Evolutionary conservation across 2,888 invertebrate genomes (phyloP), one percentile per base, ranked within the genome.

Genomic region (Napeogenes inachia): DNA sequence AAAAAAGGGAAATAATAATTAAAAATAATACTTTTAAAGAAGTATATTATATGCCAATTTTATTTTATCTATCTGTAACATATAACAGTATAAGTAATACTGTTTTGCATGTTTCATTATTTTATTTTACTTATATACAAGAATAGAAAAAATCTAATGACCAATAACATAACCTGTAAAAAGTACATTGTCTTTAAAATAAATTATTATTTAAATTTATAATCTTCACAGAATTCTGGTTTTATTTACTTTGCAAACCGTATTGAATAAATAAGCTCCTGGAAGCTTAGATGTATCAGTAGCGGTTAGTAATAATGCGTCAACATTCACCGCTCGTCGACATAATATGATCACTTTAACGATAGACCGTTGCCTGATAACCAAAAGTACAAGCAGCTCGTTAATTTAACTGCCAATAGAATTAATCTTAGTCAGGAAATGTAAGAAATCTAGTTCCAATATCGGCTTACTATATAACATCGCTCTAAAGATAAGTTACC

Each of bases 241-340:
- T 5, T 35, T 42, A 42, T 42, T 42, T 42, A 8, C 12, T 10
- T 45, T 61, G 35, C 60, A 13, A 54, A 54, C 66, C 13, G 33
- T 63, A 63, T 59, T 57, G 56, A 21, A 42, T 61, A 65, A 61
- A 61, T 54, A 58, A 54, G 56, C 59, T 54, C 33, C 55, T 35
- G 54, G 61, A 32, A 63, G 58, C 53, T 59, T 33, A 60, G 59
- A 61, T 66, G 30, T 50, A 50, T 65, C 55, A 57, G 61, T 62
- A 59, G 47, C 62, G 54, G 57, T 63, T 65, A 65, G 65, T 67
- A 66, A 71, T 71, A 68, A 67, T 66, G 63, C 62, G 62, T 70
- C 66, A 70, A 64, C 61, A 63, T 67, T 63, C 68, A 59, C 58
- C 58, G 59, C 57, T 50, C 62, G 59, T 60, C 65, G 62, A 63